A percentile compares a stretch with the other conserved stretches of the same genome.
phyloP scores from a whole-genome alignment of 1,140 invertebrate species.

The Caenorhabditis brenneri region DNA sequence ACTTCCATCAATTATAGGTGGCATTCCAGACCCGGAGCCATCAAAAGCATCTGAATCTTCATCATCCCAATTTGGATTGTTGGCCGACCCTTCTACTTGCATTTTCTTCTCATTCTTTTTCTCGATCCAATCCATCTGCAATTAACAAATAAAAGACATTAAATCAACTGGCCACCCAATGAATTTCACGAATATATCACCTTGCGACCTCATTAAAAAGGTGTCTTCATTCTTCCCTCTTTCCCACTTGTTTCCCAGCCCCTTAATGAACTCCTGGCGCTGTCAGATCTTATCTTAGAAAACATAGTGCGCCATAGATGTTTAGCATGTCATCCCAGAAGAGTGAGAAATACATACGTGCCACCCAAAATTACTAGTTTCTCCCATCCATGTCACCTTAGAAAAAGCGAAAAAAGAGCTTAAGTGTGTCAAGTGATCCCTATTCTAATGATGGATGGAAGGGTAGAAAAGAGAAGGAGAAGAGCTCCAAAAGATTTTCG shows the following conservation, averaged over 20 bases:
- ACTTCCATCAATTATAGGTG: neutral
- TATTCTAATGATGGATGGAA: slow-evolving; percentile 34
- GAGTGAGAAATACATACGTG: neutral
- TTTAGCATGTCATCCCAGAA: neutral
- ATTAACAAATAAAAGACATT: slow-evolving; percentile 32
- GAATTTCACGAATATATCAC: slow-evolving; percentile 21
- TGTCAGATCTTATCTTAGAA: slow-evolving; percentile 10
- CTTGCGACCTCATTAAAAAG: slow-evolving; percentile 29
- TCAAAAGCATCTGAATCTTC: neutral
- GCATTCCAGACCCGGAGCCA: slow-evolving; percentile 5
- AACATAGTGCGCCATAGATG: neutral
- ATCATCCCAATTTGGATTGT: neutral
- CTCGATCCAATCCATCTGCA: slow-evolving; percentile 39
- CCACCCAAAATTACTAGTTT: slow-evolving; percentile 28
- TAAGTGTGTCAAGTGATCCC: slow-evolving; percentile 38
- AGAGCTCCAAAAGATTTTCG: neutral
- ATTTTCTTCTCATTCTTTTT: slow-evolving; percentile 23
- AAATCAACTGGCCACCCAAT: slow-evolving; percentile 36
- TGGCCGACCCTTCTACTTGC: neutral
- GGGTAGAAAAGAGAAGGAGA: neutral
- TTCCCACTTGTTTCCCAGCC: no score
- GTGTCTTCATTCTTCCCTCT: neutral
- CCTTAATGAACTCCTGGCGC: neutral
- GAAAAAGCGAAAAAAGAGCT: neutral
- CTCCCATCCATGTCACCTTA: slow-evolving; percentile 2